Percentiles rank a stretch among this genome's conserved stretches.
These are phyloP conservation scores for Chymomyza caudatula DNA, from an alignment of 2,888 invertebrate species.

Conservation along the genomic window DNA sequence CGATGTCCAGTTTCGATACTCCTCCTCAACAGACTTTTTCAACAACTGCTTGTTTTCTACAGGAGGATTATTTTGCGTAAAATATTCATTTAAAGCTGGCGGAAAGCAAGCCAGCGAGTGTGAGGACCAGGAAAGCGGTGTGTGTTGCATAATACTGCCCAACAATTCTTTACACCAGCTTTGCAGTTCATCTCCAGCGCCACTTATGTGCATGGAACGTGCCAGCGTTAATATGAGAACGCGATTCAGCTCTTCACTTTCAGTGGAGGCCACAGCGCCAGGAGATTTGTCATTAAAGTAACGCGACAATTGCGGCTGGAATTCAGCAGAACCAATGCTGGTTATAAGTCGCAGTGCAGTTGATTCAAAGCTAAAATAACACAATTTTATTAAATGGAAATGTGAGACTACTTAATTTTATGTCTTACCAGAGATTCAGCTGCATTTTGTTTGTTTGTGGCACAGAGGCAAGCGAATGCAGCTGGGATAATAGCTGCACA, in stretches of 20 bases:
- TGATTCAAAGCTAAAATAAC: constrained; percentile 85
- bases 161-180: constrained; percentile 94
- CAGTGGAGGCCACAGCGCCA: constrained; percentile 87
- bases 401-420: background rate
- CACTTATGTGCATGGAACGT: constrained; percentile 95
- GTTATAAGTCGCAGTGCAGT: constrained; percentile 91
- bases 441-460: constrained; percentile 97
- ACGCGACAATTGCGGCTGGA: constrained; percentile 94
- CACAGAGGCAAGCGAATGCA: constrained; percentile 93
- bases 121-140: constrained; percentile 96
- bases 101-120: constrained; percentile 96
- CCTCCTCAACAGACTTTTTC: constrained; percentile 95
- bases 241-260: constrained; percentile 96
- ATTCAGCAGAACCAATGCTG: constrained; percentile 94
- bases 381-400: background rate
- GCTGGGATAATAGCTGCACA: constrained; percentile 92
- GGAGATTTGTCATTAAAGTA: constrained; percentile 93
- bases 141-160: constrained; percentile 93
- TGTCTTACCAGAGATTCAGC: constrained; percentile 88
- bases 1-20: constrained; percentile 96
- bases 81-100: constrained; percentile 91
- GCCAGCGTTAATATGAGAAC: constrained; percentile 95
- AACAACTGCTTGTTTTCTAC: constrained; percentile 94
- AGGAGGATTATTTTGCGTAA: constrained; percentile 88
- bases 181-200: constrained; percentile 80